Evolutionary conservation across 1,140 invertebrate genomes (phyloP), one percentile per base, ranked within the genome.

Genomic region (Bathynomus jamesi): DNA sequence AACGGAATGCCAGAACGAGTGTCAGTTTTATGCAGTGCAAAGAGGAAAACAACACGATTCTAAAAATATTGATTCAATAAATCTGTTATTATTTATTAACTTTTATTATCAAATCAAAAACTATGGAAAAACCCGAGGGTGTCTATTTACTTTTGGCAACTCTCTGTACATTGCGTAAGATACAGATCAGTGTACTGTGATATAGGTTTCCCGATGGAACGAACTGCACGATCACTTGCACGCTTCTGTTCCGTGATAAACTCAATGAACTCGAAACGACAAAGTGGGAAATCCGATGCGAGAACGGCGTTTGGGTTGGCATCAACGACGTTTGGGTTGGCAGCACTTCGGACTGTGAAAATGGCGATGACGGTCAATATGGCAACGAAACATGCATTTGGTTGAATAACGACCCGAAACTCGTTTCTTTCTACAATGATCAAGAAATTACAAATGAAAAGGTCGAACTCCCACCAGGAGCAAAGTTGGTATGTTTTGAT

Each of bases 261-360:
- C 13, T 53, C 11, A 21, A 21, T 53, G 40, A 89, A 82, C 89
- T 89, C 0, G 89, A 91, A 80, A 89, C 89, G 78, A 89, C 87
- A 3, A 91, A 89, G 0, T 93, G 91, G 91, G 88, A 89, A 72
- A 89, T 93, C 66, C 86, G 90, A 25, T 94, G 91, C 78, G 90
- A 92, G 79, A 87, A 92, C 78, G 91, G 91, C 0, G 87, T 85
- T 70, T 94, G 91, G 91, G 46, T 21, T 3, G 28, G 62, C 84
- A 86, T 78, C 82, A n/a, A n/a, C n/a, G n/a, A n/a, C n/a, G n/a
- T n/a, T n/a, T 84, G 66, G 80, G 86, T 65, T 83, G 85, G 32
- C 63, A 81, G 81, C 74, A 72, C 63, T 30, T 70, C 69, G 68
- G 83, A 40, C 73, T 83, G 67, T 17, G 78, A 78, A 7, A 76